A percentile compares a stretch with the other conserved stretches of the same genome.
phyloP scores from a whole-genome alignment of 92 coral and sea anemone species.

The Umimayanthus chanpuru region DNA sequence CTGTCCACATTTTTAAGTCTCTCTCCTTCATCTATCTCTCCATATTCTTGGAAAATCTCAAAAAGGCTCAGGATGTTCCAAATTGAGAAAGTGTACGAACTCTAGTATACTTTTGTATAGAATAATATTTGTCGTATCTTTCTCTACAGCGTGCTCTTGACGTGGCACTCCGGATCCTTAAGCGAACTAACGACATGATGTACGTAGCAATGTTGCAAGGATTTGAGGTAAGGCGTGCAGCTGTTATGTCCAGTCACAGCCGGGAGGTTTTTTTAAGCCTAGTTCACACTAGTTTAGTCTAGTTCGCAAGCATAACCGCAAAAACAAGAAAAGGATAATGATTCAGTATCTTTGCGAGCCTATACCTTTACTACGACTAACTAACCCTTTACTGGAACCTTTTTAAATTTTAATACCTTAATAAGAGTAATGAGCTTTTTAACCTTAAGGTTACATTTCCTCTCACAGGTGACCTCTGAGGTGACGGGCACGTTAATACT shows the following conservation, averaged over 20 bases:
- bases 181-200: conserved; percentile 92
- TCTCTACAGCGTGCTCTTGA: conserved; percentile 70
- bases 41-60: too few species aligned
- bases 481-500: conserved; percentile 25
- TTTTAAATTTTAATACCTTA: neutral
- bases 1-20: too few species aligned
- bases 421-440: neutral
- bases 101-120: too few species aligned
- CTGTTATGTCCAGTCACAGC: neutral
- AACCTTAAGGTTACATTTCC: neutral
- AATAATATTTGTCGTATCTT: neutral
- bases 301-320: too few species aligned
- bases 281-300: too few species aligned
- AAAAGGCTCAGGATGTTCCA: too few species aligned
- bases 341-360: too few species aligned
- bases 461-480: conserved; percentile 22
- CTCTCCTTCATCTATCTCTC: too few species aligned
- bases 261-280: too few species aligned
- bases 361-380: neutral
- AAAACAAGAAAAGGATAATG: too few species aligned
- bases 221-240: conserved; percentile 60
- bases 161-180: conserved; percentile 83
- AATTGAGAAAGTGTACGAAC: too few species aligned
- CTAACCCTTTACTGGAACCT: neutral
- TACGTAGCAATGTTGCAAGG: conserved; percentile 88